Evolutionary conservation across 2,888 invertebrate genomes (phyloP).

Genomic region (Lasioglossum morio): DNA sequence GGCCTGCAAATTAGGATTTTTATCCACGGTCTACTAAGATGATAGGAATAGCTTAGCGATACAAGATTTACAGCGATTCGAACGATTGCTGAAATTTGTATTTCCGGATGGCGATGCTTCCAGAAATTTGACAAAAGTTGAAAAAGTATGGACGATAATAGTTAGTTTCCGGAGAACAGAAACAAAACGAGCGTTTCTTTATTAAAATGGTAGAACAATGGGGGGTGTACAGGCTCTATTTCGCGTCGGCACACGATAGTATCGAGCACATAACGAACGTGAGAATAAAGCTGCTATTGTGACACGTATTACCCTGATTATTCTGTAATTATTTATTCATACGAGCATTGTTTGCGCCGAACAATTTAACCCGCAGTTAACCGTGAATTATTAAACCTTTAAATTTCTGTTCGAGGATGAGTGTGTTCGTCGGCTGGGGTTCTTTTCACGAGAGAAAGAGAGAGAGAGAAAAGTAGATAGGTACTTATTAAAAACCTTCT

Average conservation of each 20-base stretch:
- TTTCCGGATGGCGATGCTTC: too few species aligned
- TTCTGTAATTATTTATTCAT: slow-evolving; percentile 13
- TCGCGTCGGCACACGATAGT: background rate
- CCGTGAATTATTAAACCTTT: slow-evolving; percentile 11
- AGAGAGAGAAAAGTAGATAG: background rate
- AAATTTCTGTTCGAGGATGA: background rate
- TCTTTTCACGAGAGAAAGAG: background rate
- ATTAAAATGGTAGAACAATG: background rate
- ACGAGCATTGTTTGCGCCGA: slow-evolving; percentile 5
- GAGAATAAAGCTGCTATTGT: slow-evolving; percentile 16
- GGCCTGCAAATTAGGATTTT: too few species aligned
- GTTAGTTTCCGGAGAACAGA: background rate
- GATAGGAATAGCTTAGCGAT: too few species aligned
- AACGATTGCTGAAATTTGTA: too few species aligned
- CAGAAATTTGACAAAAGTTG: background rate
- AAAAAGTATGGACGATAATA: background rate
- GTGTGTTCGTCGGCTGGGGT: background rate
- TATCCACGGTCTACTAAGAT: too few species aligned
- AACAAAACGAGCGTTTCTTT: slow-evolving; percentile 8
- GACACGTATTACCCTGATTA: slow-evolving; percentile 17
- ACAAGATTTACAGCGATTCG: too few species aligned
- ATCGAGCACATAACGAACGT: slow-evolving; percentile 20
- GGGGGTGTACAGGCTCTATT: background rate
- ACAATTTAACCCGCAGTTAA: slow-evolving; percentile 6
- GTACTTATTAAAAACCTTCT: background rate